Evolutionary conservation across 1,140 invertebrate genomes (phyloP).

Genomic region (Ostrea edulis): DNA sequence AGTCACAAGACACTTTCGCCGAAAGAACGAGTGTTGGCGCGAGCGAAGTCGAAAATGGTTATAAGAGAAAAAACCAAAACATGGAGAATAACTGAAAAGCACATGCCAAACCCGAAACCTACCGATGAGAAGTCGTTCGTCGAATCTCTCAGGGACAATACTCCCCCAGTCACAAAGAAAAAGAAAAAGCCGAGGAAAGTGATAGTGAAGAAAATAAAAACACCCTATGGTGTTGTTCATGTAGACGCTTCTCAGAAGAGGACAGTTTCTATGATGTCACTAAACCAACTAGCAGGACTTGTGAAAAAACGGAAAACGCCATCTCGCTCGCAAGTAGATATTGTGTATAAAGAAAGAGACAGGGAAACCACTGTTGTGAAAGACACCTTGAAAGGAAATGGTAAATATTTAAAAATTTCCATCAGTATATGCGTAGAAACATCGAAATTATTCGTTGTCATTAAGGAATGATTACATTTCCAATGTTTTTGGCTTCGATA

Average conservation of each 20-base stretch:
- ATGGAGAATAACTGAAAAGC: slow-evolving; percentile 4
- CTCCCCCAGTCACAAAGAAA: background rate
- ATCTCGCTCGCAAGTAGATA: background rate
- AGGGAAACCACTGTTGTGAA: background rate
- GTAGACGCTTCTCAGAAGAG: background rate
- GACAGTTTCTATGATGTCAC: background rate
- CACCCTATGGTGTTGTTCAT: background rate
- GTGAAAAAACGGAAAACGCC: background rate
- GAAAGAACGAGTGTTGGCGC: background rate
- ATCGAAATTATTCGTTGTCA: no score
- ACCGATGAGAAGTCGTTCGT: slow-evolving; percentile 6
- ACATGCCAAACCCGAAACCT: slow-evolving; percentile 8
- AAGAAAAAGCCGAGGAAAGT: background rate
- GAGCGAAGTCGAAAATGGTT: slow-evolving; percentile 18
- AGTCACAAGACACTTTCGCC: background rate
- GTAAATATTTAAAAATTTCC: background rate
- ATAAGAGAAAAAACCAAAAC: background rate
- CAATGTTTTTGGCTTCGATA: no score
- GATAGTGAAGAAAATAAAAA: slow-evolving; percentile 3
- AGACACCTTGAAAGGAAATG: background rate
- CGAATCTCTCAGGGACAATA: background rate
- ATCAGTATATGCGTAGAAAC: background rate
- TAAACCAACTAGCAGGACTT: background rate
- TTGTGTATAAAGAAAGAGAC: background rate
- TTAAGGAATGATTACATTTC: no score